Conservation (phyloP, 2,113 vertebrate species). For the Electrona antarctica region DNA sequence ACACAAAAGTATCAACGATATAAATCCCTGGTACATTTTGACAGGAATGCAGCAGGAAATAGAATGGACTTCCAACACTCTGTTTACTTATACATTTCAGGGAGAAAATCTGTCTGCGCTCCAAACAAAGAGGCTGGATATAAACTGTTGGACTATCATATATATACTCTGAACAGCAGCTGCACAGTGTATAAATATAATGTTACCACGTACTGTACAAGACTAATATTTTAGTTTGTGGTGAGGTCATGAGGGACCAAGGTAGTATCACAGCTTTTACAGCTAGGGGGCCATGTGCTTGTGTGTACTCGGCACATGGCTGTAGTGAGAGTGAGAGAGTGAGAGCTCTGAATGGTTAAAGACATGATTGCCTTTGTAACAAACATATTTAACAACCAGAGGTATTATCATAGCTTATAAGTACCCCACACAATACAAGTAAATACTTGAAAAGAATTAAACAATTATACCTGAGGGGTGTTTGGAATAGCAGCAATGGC, state of each 20-base stretch:
- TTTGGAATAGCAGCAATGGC: no score
- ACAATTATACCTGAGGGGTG: no score
- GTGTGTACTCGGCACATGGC: background rate
- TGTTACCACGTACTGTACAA: constrained; percentile 46
- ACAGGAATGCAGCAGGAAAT: constrained; percentile 77
- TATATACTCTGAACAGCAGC: constrained; percentile 37
- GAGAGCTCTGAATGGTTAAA: no score
- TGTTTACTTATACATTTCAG: constrained; percentile 76
- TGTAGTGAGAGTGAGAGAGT: background rate
- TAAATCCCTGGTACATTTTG: constrained; percentile 57
- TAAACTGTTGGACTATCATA: constrained; percentile 42
- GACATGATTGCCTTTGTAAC: no score
- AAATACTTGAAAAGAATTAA: no score
- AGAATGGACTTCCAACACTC: constrained; percentile 75
- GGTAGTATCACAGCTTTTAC: constrained; percentile 27
- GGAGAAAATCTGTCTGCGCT: constrained; percentile 62
- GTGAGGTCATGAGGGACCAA: constrained; percentile 21
- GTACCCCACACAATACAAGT: no score
- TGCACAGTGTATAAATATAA: background rate
- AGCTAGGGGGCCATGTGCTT: background rate
- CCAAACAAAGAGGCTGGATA: constrained; percentile 60
- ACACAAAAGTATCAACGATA: background rate
- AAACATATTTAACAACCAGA: no score
- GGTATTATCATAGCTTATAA: no score
- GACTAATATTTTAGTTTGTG: constrained; percentile 52